A percentile compares a stretch with the other conserved stretches of the same genome.
phyloP scores from a whole-genome alignment of 92 coral and sea anemone species.

The Plumapathes pennacea region DNA sequence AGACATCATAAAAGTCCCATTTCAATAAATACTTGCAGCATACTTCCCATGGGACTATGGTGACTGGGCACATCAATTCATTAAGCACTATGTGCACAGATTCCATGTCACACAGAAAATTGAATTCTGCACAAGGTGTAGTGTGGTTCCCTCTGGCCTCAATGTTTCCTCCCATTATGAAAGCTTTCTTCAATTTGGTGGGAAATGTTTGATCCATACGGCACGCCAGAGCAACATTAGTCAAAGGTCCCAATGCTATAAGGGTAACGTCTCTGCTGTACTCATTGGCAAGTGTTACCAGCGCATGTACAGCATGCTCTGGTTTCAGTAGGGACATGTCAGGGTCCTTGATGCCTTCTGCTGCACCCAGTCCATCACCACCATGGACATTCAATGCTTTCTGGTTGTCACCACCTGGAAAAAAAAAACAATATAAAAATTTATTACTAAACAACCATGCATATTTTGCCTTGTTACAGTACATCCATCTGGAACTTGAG shows the following conservation, averaged over 20 bases:
- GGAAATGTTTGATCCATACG: slow-evolving; percentile 77
- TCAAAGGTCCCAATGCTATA: slow-evolving; percentile 83
- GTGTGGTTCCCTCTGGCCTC: slow-evolving; percentile 83
- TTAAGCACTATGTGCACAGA: slow-evolving; percentile 77
- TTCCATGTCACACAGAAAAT: slow-evolving; percentile 82
- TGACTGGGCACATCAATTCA: slow-evolving; percentile 61
- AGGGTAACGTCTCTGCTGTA: slow-evolving; percentile 75
- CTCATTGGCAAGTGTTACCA: slow-evolving; percentile 51
- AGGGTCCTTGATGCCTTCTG: slow-evolving; percentile 58
- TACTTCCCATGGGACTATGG: slow-evolving; percentile 78
- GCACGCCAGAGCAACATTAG: slow-evolving; percentile 90
- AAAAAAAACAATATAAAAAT: not conserved
- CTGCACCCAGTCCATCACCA: slow-evolving; percentile 91
- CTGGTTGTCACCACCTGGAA: slow-evolving; percentile 5
- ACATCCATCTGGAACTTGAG: too few species aligned
- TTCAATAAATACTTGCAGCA: slow-evolving; percentile 54
- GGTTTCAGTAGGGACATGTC: slow-evolving; percentile 61
- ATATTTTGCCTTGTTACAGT: too few species aligned
- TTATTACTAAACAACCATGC: too few species aligned
- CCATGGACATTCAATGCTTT: slow-evolving; percentile 77
- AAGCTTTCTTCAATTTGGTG: slow-evolving; percentile 50
- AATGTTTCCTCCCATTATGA: slow-evolving; percentile 91
- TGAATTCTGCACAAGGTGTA: slow-evolving; percentile 80
- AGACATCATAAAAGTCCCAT: slow-evolving; percentile 57
- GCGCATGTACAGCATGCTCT: slow-evolving; percentile 85